Percentiles rank a stretch among this genome's conserved stretches.
phyloP scores from a whole-genome alignment of 2,113 vertebrate species.

The Eudyptes chrysolophus region DNA sequence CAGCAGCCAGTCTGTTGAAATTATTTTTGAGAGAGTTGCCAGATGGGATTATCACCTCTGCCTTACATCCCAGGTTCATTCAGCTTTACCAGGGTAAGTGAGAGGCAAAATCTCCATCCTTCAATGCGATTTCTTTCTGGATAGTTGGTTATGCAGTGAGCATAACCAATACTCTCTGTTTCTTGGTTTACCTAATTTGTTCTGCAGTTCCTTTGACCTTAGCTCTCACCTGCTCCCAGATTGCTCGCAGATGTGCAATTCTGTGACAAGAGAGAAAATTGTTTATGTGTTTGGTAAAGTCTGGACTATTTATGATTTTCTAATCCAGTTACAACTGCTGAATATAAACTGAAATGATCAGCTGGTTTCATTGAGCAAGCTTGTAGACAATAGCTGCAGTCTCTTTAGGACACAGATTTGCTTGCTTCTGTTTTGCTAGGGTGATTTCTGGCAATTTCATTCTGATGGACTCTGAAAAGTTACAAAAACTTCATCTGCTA shows the following conservation, averaged over 20 bases:
- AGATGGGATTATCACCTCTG: constrained; percentile 78
- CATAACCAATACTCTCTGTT: not conserved
- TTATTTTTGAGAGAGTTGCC: constrained; percentile 89
- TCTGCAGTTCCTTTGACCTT: not conserved
- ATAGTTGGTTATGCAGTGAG: not conserved
- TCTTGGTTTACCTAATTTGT: not conserved
- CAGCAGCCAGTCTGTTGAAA: constrained; percentile 90
- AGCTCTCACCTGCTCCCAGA: not conserved
- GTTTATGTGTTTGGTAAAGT: not conserved
- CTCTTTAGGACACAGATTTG: not conserved
- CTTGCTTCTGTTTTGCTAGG: not conserved
- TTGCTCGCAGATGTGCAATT: not conserved
- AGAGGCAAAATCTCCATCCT: not conserved
- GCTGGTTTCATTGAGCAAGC: not conserved
- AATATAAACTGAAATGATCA: not conserved
- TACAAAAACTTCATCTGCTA: not conserved
- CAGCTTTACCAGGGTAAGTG: constrained; percentile 83
- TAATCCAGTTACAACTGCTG: not conserved
- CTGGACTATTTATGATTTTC: not conserved
- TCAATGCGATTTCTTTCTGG: not conserved
- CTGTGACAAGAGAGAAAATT: not conserved
- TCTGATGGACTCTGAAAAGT: not conserved
- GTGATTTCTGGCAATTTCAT: not conserved
- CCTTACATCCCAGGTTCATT: constrained; percentile 78
- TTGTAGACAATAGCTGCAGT: not conserved